A percentile compares a stretch with the other conserved stretches of the same genome.
Conservation (phyloP, 1,140 invertebrate genomes). For the Ips typographus region DNA sequence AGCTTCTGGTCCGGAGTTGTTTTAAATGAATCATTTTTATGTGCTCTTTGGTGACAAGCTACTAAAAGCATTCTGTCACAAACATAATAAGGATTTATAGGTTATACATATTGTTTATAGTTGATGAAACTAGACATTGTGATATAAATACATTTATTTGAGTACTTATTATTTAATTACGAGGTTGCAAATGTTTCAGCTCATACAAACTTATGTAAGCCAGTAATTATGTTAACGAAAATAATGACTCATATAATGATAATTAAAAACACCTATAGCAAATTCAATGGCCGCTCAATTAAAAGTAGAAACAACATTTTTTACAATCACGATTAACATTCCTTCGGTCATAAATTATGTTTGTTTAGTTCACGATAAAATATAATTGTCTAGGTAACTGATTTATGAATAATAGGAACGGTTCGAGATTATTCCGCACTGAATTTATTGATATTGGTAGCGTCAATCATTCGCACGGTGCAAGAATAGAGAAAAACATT, state of each 20-base stretch:
- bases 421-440: slow-evolving; percentile 15
- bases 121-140: not conserved
- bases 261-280: not conserved
- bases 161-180: not conserved
- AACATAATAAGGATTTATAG: slow-evolving; percentile 13
- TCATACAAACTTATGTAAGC: not conserved
- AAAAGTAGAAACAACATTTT: slow-evolving; percentile 8
- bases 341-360: slow-evolving; percentile 14
- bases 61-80: slow-evolving; percentile 13
- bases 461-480: slow-evolving; percentile 2
- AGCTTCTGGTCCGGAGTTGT: slow-evolving; percentile 5
- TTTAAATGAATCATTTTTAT: slow-evolving; percentile 10
- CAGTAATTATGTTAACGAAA: not conserved
- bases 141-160: slow-evolving; percentile 1
- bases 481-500: not conserved
- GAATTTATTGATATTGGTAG: slow-evolving; percentile 17
- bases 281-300: not conserved
- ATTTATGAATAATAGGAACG: slow-evolving; percentile 19
- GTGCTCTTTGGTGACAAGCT: slow-evolving; percentile 7
- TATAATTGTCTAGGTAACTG: slow-evolving; percentile 21
- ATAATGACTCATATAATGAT: not conserved
- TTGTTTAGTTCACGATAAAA: slow-evolving; percentile 18
- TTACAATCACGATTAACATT: slow-evolving; percentile 11
- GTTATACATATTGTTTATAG: slow-evolving; percentile 2
- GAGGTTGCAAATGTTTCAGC: not conserved